Evolutionary conservation across 2,888 invertebrate genomes (phyloP), one percentile per base, ranked within the genome.

Genomic region (Brachyopa scutellaris): DNA sequence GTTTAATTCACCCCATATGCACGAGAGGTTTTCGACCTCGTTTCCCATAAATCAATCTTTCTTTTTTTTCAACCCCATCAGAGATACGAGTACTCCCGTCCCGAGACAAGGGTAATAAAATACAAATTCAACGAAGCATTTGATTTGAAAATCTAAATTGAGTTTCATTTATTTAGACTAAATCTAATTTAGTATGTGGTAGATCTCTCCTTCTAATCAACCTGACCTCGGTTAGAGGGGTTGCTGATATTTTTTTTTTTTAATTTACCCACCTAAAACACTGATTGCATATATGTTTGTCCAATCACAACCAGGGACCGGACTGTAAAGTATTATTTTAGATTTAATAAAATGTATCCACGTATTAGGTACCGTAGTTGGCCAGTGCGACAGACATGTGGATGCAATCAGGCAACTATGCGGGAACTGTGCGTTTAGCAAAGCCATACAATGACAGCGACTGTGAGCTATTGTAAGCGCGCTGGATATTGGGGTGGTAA

Each of bases 141-240:
- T 73, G 53, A 79, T 79, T 79, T 73, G 66, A 67, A 79, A 73
- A 73, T 66, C 53, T 73, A 73, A 73, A 79, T 79, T 73, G 59
- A 79, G 73, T 67, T 66, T 66, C 17, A 73, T 79, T 73, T 64
- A 73, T 64, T 64, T 79, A 73, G 66, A 61, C 66, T 38, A 79
- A 79, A 79, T 73, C 73, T 55, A 78, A 73, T 78, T 66, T 36
- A 66, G n/a, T n/a, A n/a, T n/a, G 72, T 66, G 29, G 21, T 31
- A 15, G 11, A 51, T 26, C 29, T 59, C 21, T 51, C 33, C 53
- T 66, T 79, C 59, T 79, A 79, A 79, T 79, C 78, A 79, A 73
- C 40, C 72, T 73, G 73, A 79, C 73, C 78, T 73, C 78, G 73
- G 66, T 47, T 66, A 1, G 59, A 73, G 45, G 53, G 59, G 21